Base-by-base conservation (phyloP, 2,888 invertebrate species). In the Diplazon laetatorius region DNA sequence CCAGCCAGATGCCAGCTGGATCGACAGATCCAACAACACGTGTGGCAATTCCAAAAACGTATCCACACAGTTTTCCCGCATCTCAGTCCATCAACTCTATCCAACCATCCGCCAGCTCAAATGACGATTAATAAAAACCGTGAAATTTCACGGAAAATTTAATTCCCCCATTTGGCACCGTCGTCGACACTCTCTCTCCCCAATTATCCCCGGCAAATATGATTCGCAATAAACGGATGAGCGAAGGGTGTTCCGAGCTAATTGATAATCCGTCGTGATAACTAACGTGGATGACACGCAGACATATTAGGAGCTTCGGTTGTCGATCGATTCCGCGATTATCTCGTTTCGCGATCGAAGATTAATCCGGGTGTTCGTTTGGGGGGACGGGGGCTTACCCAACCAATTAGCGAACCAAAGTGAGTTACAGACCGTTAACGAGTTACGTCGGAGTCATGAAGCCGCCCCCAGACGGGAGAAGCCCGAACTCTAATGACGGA, bases 341-440 rank as follows among this genome's bases (percentile, higher is more conserved):
- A 80, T 83, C 80, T 78, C 78, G 68, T 18, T n/a, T 9, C 52
- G 50, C 25, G 80, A 85, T 85, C 84, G 82, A 72, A 82, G 71
- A 83, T 85, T 82, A 82, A 73, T 80, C 55, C 72, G 55, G 42
- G 25, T 46, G 52, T 50, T 22, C 35, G 71, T 80, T 52, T 70
- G 55, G 42, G 25, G 37, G 52, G 42, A 18, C 35, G 35, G 30
- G 57, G 42, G 18, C 55, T 74, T 69, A 57, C 66, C 18, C 35
- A 35, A 30, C 60, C 60, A 71, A 78, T 74, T 66, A 73, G 42
- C 25, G 48, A 44, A 55, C 55, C 48, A 39, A 48, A 66, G 60
- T 71, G 70, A 78, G 66, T 74, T 75, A 71, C 60, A 55, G 48
- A 62, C 63, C 75, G 66, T 68, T 84, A 82, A 85, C 84, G 76